Percentiles rank a stretch among this genome's conserved stretches.
Evolutionary conservation across 1,140 invertebrate genomes (phyloP).

Genomic region (Trichonephila clavipes): DNA sequence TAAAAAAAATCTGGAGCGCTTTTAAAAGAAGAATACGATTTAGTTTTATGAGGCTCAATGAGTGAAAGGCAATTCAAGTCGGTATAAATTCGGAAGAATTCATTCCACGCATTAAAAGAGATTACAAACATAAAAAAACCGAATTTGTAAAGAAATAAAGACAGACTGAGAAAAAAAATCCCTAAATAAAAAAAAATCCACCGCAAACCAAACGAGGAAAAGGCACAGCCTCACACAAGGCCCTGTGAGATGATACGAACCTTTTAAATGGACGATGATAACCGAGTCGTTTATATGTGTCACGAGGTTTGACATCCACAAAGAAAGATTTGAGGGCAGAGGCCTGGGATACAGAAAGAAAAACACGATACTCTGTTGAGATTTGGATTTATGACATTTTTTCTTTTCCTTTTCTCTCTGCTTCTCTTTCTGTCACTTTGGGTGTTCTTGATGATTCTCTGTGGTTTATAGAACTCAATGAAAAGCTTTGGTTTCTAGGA

Average conservation of each 20-base stretch:
- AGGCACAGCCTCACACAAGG: neutral
- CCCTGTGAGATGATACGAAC: neutral
- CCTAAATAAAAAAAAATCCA: neutral
- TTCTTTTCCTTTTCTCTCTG: neutral
- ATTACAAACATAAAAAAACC: neutral
- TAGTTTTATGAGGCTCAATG: neutral
- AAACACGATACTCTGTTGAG: constrained; percentile 27
- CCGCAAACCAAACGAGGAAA: neutral
- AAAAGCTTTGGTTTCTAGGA: neutral
- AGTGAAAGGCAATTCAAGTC: neutral
- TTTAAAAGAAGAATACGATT: neutral
- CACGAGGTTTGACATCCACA: neutral
- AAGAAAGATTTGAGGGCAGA: neutral
- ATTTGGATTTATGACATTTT: constrained; percentile 9
- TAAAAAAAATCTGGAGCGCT: neutral
- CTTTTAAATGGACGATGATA: neutral
- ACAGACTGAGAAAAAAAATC: neutral
- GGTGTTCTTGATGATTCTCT: constrained; percentile 1
- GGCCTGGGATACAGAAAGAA: neutral
- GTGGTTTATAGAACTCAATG: neutral
- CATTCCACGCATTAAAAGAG: neutral
- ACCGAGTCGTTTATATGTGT: constrained; percentile 15
- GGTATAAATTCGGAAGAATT: constrained; percentile 4
- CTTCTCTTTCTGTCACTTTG: neutral
- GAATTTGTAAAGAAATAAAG: neutral